These are phyloP conservation scores for Danio jaintianensis DNA, from an alignment of 2,797 vertebrate genomes.

Conservation along the genomic window DNA sequence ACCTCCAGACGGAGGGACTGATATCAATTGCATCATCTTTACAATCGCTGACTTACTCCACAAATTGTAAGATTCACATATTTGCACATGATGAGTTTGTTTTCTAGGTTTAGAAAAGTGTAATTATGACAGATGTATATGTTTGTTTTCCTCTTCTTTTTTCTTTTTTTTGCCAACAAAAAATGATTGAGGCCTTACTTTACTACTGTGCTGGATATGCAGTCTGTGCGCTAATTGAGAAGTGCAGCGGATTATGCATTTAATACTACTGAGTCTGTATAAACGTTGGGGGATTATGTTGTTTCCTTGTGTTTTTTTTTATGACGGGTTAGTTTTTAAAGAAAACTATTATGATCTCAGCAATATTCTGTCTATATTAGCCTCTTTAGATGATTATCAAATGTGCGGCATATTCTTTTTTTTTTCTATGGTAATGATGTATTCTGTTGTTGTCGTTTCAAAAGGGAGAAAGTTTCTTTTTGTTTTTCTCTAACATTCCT, in stretches of 20 bases:
- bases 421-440: slow-evolving; percentile 69
- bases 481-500: slow-evolving; percentile 80
- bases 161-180: slow-evolving; percentile 85
- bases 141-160: slow-evolving; percentile 73
- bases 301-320: slow-evolving; percentile 74
- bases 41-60: slow-evolving; percentile 73
- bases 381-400: slow-evolving; percentile 78
- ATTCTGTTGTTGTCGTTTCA: slow-evolving; percentile 65
- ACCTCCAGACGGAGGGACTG: slow-evolving; percentile 19
- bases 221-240: slow-evolving; percentile 70
- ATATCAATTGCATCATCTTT: slow-evolving; percentile 46
- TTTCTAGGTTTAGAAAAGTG: slow-evolving; percentile 71
- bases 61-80: slow-evolving; percentile 76
- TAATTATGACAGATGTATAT: slow-evolving; percentile 77
- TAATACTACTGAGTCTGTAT: slow-evolving; percentile 98
- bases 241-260: slow-evolving; percentile 68
- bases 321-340: slow-evolving; percentile 78
- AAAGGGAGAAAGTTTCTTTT: slow-evolving; percentile 73
- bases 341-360: slow-evolving; percentile 80
- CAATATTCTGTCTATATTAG: slow-evolving; percentile 78
- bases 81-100: slow-evolving; percentile 81
- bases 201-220: slow-evolving; percentile 89
- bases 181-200: slow-evolving; percentile 90
- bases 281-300: slow-evolving; percentile 79
- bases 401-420: slow-evolving; percentile 68